These are phyloP conservation scores for Pantherophis vulpinus DNA, from an alignment of 2,797 vertebrate genomes.

Conservation along the genomic window DNA sequence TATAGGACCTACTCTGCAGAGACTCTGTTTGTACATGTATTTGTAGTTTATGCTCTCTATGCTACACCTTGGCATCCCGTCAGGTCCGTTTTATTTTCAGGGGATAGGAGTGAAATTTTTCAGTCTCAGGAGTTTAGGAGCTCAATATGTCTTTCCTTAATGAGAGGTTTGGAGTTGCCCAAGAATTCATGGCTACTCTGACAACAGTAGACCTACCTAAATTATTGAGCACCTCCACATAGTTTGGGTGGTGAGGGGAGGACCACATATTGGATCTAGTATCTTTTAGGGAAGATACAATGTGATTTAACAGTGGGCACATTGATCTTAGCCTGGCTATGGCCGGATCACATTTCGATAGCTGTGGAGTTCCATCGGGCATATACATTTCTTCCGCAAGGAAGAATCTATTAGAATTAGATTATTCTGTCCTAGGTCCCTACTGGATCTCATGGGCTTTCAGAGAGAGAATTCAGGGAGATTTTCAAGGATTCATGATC, in stretches of 20 bases:
- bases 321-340: neutral
- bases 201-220: neutral
- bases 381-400: neutral
- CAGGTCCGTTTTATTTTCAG: neutral
- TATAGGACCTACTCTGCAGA: neutral
- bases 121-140: neutral
- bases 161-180: neutral
- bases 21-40: neutral
- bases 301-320: neutral
- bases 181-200: neutral
- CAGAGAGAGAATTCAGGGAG: neutral
- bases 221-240: neutral
- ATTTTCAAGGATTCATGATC: neutral
- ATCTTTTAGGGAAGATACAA: neutral
- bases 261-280: neutral
- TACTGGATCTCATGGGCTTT: neutral
- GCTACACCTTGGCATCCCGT: neutral
- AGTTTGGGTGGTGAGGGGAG: neutral
- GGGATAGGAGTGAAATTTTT: neutral
- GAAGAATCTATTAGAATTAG: neutral
- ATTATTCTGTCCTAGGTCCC: neutral
- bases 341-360: neutral
- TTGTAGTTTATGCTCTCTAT: neutral
- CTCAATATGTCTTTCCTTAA: neutral
- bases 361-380: neutral